These are phyloP conservation scores for Lacerta viridis DNA, from an alignment of 2,797 vertebrate genomes.

Conservation along the genomic window DNA sequence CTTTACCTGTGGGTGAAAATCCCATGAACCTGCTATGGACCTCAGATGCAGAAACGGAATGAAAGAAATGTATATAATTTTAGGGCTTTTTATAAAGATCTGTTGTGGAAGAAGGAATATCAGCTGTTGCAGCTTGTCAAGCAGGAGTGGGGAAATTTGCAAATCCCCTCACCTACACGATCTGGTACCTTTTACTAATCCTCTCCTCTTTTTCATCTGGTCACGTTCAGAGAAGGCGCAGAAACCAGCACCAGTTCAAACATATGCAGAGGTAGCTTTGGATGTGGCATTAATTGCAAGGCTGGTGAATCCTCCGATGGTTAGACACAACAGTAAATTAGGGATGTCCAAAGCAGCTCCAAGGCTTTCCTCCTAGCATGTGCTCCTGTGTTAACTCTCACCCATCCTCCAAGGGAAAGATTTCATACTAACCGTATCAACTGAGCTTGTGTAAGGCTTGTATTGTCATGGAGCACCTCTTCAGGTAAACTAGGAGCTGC, in stretches of 20 bases:
- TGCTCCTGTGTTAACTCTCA: neutral
- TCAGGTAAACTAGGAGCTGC: neutral
- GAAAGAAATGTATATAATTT: neutral
- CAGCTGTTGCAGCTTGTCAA: neutral
- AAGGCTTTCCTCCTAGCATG: neutral
- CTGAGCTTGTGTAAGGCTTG: neutral
- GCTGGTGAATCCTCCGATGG: neutral
- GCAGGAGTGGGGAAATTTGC: neutral
- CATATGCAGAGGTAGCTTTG: neutral
- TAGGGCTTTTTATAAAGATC: neutral
- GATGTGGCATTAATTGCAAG: neutral
- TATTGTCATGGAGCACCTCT: neutral
- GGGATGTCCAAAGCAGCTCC: neutral
- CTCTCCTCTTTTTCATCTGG: neutral
- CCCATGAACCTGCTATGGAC: neutral
- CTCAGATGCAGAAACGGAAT: neutral
- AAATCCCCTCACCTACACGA: neutral
- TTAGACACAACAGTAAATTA: neutral
- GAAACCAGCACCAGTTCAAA: neutral
- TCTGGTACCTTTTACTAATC: neutral
- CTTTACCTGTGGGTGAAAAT: neutral
- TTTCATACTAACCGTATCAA: neutral
- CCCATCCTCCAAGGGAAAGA: no score
- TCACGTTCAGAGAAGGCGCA: neutral
- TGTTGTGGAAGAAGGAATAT: neutral